These are phyloP conservation scores for Caenorhabditis japonica DNA, from an alignment of 2,888 invertebrate species.

Conservation along the genomic window DNA sequence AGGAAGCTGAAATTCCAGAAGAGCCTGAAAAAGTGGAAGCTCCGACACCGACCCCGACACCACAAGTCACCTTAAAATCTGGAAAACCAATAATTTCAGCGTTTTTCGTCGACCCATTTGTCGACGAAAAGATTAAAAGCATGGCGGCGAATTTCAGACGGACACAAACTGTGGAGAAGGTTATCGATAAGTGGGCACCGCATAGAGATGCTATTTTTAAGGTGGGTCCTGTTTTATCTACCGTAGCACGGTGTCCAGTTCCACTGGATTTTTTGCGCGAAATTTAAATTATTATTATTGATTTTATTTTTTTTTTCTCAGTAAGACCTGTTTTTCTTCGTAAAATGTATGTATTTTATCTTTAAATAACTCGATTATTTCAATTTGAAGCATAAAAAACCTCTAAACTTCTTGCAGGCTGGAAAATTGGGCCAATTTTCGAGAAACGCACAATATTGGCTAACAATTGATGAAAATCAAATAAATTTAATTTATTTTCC, in stretches of 20 bases:
- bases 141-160: slow-evolving; percentile 62
- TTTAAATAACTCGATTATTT: too few relatives aligned
- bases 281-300: slow-evolving; percentile 7
- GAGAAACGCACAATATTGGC: too few relatives aligned
- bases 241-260: neutral
- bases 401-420: too few relatives aligned
- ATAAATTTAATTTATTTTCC: too few relatives aligned
- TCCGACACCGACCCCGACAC: neutral
- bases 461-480: too few relatives aligned
- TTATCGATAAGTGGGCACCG: slow-evolving; percentile 63
- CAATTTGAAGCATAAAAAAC: too few relatives aligned
- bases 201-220: slow-evolving; percentile 66
- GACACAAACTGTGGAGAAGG: slow-evolving; percentile 60
- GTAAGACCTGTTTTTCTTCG: too few relatives aligned
- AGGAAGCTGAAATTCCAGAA: slow-evolving; percentile 6
- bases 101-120: slow-evolving; percentile 50
- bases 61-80: neutral
- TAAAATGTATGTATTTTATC: too few relatives aligned
- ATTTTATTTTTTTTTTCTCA: neutral
- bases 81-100: slow-evolving; percentile 2
- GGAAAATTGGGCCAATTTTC: too few relatives aligned
- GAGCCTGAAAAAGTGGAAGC: neutral
- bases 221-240: slow-evolving; percentile 37
- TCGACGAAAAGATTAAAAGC: slow-evolving; percentile 55
- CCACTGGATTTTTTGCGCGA: too few relatives aligned